Base-by-base conservation (phyloP, 2,888 invertebrate species). In the Seira ritae region DNA sequence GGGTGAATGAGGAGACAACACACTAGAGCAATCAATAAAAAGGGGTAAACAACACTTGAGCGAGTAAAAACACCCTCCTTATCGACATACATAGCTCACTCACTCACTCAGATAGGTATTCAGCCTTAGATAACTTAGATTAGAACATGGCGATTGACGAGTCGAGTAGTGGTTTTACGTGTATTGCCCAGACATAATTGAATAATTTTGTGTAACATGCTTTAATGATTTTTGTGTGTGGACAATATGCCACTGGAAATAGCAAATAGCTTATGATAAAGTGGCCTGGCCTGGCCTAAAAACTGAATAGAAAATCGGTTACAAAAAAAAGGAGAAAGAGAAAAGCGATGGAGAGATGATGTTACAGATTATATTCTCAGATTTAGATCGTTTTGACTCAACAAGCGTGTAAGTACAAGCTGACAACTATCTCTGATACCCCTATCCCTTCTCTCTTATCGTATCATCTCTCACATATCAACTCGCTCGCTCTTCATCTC, bases 301-400 rank as follows among this genome's bases (percentile, higher is more conserved):
- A n/a, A n/a, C n/a, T n/a, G n/a, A n/a, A n/a, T n/a, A n/a, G n/a
- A n/a, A n/a, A n/a, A n/a, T n/a, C n/a, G n/a, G n/a, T n/a, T n/a
- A n/a, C n/a, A n/a, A n/a, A n/a, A n/a, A n/a, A n/a, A n/a, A n/a
- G n/a, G n/a, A n/a, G n/a, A n/a, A n/a, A n/a, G n/a, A n/a, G n/a
- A n/a, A n/a, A n/a, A n/a, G n/a, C n/a, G n/a, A n/a, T n/a, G n/a
- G n/a, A n/a, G n/a, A n/a, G n/a, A n/a, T n/a, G n/a, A n/a, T n/a
- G n/a, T n/a, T n/a, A n/a, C n/a, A n/a, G n/a, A n/a, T n/a, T 66
- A 31, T 31, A 31, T 42, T 37, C 22, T 4, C 60, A 66, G 46
- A 81, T 71, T 76, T 66, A 71, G 71, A 81, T 81, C 66, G 75
- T 80, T 67, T 75, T 50, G 31, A 75, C 80, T 81, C 81, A 81